Conservation (phyloP, 2,888 invertebrate species). For the Lottia scabra region DNA sequence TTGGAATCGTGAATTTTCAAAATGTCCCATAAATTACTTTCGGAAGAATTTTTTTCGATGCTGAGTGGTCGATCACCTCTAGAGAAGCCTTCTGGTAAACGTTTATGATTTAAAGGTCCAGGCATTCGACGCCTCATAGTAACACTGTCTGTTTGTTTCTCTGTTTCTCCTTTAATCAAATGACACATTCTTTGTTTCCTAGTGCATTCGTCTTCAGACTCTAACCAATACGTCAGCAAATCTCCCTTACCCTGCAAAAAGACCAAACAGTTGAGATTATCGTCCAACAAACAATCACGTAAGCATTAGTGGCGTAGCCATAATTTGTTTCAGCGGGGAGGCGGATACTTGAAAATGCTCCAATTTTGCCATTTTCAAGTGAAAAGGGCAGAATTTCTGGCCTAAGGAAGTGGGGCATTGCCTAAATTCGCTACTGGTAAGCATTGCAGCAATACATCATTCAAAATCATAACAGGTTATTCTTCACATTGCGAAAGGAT, state of each 20-base stretch:
- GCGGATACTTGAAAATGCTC: no score
- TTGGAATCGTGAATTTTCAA: slow-evolving; percentile 5
- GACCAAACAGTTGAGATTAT: background rate
- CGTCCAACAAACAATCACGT: no score
- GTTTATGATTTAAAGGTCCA: background rate
- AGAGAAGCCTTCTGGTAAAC: background rate
- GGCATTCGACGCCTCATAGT: slow-evolving; percentile 6
- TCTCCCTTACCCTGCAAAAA: slow-evolving; percentile 69
- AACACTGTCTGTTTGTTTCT: background rate
- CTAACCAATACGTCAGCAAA: slow-evolving; percentile 69
- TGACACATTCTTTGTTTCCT: slow-evolving; percentile 21
- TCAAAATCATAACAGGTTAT: no score
- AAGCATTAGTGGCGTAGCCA: no score
- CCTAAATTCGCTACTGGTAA: no score
- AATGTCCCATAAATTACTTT: slow-evolving; percentile 7
- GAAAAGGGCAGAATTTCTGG: no score
- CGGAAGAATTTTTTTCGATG: slow-evolving; percentile 4
- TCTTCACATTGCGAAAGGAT: no score
- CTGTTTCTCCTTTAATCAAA: background rate
- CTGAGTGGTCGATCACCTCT: background rate
- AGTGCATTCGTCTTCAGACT: slow-evolving; percentile 55
- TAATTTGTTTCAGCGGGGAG: no score
- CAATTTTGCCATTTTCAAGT: no score
- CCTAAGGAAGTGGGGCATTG: no score
- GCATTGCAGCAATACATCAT: no score